Conservation (phyloP, 2,797 vertebrate species). For the Gobionotothen gibberifrons region DNA sequence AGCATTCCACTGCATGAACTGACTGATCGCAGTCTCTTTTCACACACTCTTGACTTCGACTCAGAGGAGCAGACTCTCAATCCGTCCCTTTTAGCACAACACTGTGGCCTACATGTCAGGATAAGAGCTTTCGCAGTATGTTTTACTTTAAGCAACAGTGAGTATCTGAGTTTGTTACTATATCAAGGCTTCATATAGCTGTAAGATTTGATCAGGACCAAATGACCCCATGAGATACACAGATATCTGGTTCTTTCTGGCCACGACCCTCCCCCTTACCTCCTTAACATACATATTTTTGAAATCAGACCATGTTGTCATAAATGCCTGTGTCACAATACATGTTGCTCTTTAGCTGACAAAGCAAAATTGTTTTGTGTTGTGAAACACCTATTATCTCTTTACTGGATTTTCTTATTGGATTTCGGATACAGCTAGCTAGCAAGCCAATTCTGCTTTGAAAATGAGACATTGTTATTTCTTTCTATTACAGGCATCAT, state of each 20-base stretch:
- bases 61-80: not conserved
- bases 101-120: conserved; percentile 1
- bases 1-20: conserved; percentile 22
- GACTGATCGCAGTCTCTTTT: conserved; percentile 17
- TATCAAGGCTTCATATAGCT: not conserved
- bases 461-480: conserved; percentile 13
- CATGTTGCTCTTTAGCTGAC: conserved; percentile 2
- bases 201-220: conserved; percentile 2
- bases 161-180: not conserved
- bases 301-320: not conserved
- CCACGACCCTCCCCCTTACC: not conserved
- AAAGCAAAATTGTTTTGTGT: conserved; percentile 20
- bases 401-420: conserved; percentile 29
- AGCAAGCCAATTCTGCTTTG: conserved; percentile 24
- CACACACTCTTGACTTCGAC: conserved; percentile 17
- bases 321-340: conserved; percentile 2
- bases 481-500: conserved; percentile 21
- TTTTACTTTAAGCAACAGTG: not conserved
- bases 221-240: not conserved
- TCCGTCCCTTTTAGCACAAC: not conserved
- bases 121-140: not conserved
- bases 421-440: conserved; percentile 33
- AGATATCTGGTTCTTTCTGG: not conserved
- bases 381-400: conserved; percentile 40
- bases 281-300: not conserved